Evolutionary conservation across 2,888 invertebrate genomes (phyloP), one percentile per base, ranked within the genome.

Genomic region (Melipona beecheii): DNA sequence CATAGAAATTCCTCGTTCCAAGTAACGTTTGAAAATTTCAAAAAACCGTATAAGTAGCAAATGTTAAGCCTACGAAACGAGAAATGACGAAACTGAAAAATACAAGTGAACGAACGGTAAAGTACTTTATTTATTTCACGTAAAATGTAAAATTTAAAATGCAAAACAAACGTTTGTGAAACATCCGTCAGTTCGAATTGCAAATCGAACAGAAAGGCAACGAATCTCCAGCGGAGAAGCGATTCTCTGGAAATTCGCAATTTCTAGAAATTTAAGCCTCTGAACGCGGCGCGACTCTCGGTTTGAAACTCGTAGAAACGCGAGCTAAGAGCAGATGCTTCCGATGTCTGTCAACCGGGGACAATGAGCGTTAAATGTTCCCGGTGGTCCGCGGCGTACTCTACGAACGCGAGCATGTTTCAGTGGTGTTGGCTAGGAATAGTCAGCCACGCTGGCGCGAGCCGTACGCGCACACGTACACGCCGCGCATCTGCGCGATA

Each of bases 381-480:
- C 76, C 74, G 79, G 78, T 24, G 71, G 66, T 78, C 56, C 71
- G 50, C 82, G 43, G 49, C 62, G 52, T 65, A 43, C 62, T 75
- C 83, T 78, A 66, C 76, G 72, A 70, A 77, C 68, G 83, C 81
- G 78, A 77, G 81, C 69, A 65, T 78, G 76, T 86, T 83, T 81
- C 85, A 81, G 81, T 85, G 80, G 78, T 80, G 75, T 86, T 84
- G 84, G 79, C 83, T 75, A 70, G 84, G 75, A 79, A 70, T 77
- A 69, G 84, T 66, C 78, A 70, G 62, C 60, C 75, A 65, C 24
- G 36, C 52, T 60, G 72, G 62, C 81, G 62, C 62, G 36, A 62
- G 49, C 13, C 21, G 19, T 50, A 21, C 49, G n/a, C 19, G n/a
- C 19, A 27, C 27, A 15, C 21, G 31, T 50, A 79, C 24, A 24